phyloP scores from a whole-genome alignment of 2,888 invertebrate species.

The Drepana falcataria region DNA sequence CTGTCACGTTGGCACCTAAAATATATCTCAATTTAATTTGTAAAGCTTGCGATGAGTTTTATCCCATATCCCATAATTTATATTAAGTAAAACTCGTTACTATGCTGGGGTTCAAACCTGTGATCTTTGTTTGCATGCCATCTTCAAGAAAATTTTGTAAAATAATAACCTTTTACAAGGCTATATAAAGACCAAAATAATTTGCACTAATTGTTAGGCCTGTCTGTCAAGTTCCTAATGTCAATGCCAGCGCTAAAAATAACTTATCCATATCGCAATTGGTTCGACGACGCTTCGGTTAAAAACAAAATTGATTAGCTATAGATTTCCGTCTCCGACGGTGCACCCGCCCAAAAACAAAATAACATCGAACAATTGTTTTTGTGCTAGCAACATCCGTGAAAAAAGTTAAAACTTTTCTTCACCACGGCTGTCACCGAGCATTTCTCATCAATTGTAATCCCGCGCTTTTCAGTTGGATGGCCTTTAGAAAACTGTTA shows the following conservation, averaged over 20 bases:
- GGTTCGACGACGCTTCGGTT: conserved; percentile 1
- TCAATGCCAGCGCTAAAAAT: background rate
- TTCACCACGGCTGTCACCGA: background rate
- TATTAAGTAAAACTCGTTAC: too few relatives aligned
- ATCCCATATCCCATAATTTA: too few relatives aligned
- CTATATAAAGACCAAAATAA: too few relatives aligned
- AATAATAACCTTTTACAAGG: too few relatives aligned
- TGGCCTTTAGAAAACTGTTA: conserved; percentile 5
- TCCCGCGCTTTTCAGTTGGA: conserved; percentile 6
- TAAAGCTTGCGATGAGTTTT: too few relatives aligned
- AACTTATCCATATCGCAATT: conserved; percentile 4
- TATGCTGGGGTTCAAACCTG: too few relatives aligned
- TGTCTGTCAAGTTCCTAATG: background rate
- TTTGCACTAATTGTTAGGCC: too few relatives aligned
- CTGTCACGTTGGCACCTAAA: too few relatives aligned
- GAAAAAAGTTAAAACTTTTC: conserved; percentile 1
- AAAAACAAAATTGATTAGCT: conserved; percentile 9
- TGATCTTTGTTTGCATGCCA: too few relatives aligned
- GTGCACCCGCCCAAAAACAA: conserved; percentile 2
- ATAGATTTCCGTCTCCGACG: background rate
- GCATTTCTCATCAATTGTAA: conserved; percentile 2
- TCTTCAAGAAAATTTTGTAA: too few relatives aligned
- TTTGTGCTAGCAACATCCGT: conserved; percentile 11
- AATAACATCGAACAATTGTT: conserved; percentile 8
- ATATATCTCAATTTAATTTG: too few relatives aligned